Percentiles rank a stretch among this genome's conserved stretches.
These are phyloP conservation scores for Aleadryas rufinucha DNA, from an alignment of 2,113 vertebrate genomes.

Conservation along the genomic window DNA sequence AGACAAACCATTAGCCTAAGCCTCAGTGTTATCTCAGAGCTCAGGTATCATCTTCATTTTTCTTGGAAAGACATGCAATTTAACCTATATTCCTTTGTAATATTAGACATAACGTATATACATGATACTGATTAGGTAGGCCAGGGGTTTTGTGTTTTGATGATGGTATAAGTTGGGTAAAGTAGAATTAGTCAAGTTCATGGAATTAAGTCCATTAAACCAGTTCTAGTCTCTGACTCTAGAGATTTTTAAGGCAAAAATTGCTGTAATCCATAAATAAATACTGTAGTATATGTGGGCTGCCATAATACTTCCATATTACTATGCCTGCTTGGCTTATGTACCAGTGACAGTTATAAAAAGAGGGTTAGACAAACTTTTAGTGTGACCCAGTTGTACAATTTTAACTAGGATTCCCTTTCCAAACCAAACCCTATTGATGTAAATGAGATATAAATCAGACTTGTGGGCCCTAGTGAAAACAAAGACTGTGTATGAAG, in stretches of 20 bases:
- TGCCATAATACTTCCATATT: accelerated
- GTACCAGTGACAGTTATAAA: background rate
- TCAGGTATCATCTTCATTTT: background rate
- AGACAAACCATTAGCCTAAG: background rate
- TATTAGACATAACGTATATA: background rate
- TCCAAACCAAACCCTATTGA: background rate
- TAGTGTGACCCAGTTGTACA: background rate
- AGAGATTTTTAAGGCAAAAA: background rate
- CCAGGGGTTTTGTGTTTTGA: background rate
- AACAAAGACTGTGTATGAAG: background rate
- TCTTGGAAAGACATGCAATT: background rate
- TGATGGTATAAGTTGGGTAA: background rate
- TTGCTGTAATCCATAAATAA: background rate
- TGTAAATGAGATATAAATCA: background rate
- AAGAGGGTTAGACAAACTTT: background rate
- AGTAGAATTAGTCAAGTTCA: background rate
- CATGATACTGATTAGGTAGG: background rate
- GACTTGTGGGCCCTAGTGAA: background rate
- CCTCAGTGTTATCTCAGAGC: background rate
- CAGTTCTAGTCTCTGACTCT: background rate
- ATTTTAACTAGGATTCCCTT: background rate
- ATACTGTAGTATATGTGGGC: background rate
- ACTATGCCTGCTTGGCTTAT: background rate
- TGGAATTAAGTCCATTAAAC: background rate
- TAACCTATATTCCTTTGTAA: background rate